Evolutionary conservation across 1,140 invertebrate species (phyloP), one percentile per base, ranked within the genome.

Genomic region (Melipona quadrifasciata): DNA sequence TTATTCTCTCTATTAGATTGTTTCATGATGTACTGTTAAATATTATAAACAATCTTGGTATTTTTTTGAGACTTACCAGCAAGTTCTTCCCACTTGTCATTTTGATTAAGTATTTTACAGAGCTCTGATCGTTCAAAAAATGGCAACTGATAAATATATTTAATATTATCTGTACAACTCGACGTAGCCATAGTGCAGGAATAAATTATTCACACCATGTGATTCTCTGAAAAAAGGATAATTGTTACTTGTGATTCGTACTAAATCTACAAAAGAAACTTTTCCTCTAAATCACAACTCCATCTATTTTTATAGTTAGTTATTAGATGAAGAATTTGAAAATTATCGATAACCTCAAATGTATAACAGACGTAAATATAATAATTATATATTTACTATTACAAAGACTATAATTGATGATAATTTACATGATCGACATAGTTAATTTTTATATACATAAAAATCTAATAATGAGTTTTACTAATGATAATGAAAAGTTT

Each of bases 21-120:
- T 53, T 55, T 53, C 14, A n/a, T 55, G 24, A 53, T n/a, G 6
- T 12, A 71, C 24, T 71, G 27, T 17, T 57, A 39, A 51, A 70
- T n/a, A 55, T 31, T 57, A 71, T 34, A 47, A 10, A 57, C 8
- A 57, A n/a, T 21, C 0, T 64, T 24, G 31, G 5, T 27, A 64
- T n/a, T 34, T 55, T n/a, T 17, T 19, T 17, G 47, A 3, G 58
- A 86, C 71, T 95, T 94, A 96, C 96, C 92, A 96, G 95, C 82
- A 95, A 98, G 93, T 90, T 97, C 96, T 92, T 97, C 96, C 98
- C 98, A 98, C 89, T 96, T 95, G 84, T 97, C 95, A 91, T 97
- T 96, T 71, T 96, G 94, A 93, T 98, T 98, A 67, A 98, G 94
- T 89, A 98, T 96, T 91, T 96, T 95, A 91, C 97, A 98, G 31